phyloP scores from a whole-genome alignment of 2,888 invertebrate genomes.

The Arctia plantaginis region DNA sequence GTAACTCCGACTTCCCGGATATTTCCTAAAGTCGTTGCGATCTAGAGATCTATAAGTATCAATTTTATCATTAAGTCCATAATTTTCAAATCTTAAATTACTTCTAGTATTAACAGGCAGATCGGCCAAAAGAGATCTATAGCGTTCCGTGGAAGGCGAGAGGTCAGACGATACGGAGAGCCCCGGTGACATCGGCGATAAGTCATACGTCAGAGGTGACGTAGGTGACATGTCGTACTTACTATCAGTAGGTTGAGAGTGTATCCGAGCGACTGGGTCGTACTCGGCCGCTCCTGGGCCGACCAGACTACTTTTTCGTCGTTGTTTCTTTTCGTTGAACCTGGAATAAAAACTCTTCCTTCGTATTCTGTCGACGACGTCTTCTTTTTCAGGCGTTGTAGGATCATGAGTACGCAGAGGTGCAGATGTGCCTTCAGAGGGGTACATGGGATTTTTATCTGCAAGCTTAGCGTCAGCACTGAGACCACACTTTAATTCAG shows the following conservation, averaged over 20 bases:
- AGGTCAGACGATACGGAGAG: conserved; percentile 75
- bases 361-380: conserved; percentile 94
- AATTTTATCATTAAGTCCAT: conserved; percentile 78
- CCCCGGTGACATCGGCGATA: conserved; percentile 80
- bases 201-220: conserved; percentile 74
- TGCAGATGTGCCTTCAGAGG: conserved; percentile 66
- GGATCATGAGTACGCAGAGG: conserved; percentile 80
- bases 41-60: conserved; percentile 83
- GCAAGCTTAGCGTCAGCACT: conserved; percentile 64
- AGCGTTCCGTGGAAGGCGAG: conserved; percentile 80
- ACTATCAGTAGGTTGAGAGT: conserved; percentile 69
- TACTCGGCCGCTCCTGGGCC: conserved; percentile 88
- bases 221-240: conserved; percentile 77
- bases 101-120: conserved; percentile 69
- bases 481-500: conserved; percentile 83
- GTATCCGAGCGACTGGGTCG: conserved; percentile 80
- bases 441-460: conserved; percentile 64
- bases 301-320: conserved; percentile 89
- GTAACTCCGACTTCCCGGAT: conserved; percentile 75
- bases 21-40: conserved; percentile 80
- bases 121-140: conserved; percentile 75
- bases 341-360: conserved; percentile 95
- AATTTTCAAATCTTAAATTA: conserved; percentile 74
- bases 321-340: conserved; percentile 93
- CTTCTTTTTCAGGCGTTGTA: conserved; percentile 87